Percentiles rank a stretch among this genome's conserved stretches.
Conservation (phyloP, 2,797 vertebrate species). For the Sphaeramia orbicularis region DNA sequence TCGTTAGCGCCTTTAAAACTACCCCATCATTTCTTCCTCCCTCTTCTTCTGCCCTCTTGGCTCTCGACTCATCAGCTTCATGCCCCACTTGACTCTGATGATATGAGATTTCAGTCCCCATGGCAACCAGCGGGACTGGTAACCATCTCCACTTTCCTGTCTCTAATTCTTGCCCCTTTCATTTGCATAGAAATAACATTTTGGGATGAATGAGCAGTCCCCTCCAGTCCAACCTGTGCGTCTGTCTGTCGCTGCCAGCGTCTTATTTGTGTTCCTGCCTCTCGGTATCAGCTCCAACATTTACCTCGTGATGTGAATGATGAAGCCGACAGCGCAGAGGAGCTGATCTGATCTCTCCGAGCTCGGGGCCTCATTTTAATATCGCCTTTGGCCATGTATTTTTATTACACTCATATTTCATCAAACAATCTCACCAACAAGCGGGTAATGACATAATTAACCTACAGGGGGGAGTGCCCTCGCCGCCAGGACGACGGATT, state of each 20-base stretch:
- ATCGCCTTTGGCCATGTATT: conserved; percentile 69
- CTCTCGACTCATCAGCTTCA: conserved; percentile 61
- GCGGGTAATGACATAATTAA: conserved; percentile 82
- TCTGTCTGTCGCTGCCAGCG: conserved; percentile 46
- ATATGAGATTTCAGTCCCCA: conserved; percentile 83
- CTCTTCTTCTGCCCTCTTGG: conserved; percentile 42
- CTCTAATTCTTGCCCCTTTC: conserved; percentile 80
- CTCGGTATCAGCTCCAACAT: conserved; percentile 48
- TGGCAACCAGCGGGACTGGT: conserved; percentile 76
- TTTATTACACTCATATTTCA: conserved; percentile 84
- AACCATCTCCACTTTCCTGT: conserved; percentile 62
- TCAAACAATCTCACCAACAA: conserved; percentile 84
- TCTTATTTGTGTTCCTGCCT: conserved; percentile 70
- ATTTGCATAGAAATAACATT: conserved; percentile 90
- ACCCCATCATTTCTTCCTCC: conserved; percentile 4
- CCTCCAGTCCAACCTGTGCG: conserved; percentile 64
- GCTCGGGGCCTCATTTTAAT: conserved; percentile 69
- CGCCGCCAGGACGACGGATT: conserved; percentile 45
- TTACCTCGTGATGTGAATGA: conserved; percentile 70
- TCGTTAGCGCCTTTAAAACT: conserved; percentile 39
- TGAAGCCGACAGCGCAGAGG: conserved; percentile 47
- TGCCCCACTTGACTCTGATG: conserved; percentile 77
- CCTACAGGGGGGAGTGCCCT: conserved; percentile 69
- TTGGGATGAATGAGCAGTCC: conserved; percentile 75
- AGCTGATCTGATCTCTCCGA: conserved; percentile 46